phyloP scores from a whole-genome alignment of 2,113 vertebrate genomes.

The Saiga tatarica region DNA sequence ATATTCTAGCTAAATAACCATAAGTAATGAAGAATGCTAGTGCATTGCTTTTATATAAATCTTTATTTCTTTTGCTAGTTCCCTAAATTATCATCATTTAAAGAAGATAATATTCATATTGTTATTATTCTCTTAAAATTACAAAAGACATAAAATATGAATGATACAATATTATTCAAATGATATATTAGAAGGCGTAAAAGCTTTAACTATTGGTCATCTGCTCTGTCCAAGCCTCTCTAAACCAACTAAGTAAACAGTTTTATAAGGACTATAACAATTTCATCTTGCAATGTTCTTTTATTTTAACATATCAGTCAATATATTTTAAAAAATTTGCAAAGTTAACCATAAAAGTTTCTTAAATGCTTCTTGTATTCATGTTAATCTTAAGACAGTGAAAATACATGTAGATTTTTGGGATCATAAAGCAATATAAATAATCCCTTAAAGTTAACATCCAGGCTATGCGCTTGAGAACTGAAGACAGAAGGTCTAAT shows the following conservation, averaged over 20 bases:
- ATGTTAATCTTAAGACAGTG: background rate
- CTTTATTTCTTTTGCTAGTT: background rate
- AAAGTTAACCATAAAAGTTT: background rate
- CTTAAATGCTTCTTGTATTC: background rate
- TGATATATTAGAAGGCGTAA: background rate
- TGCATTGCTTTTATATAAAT: background rate
- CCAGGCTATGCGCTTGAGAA: background rate
- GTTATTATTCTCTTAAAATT: background rate
- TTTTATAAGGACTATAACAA: background rate
- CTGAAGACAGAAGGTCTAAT: background rate
- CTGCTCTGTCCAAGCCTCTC: background rate
- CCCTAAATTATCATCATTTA: background rate
- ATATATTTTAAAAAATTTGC: background rate
- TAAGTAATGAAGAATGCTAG: background rate
- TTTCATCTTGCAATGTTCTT: background rate
- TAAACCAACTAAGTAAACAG: background rate
- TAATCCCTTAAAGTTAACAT: background rate
- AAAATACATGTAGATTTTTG: background rate
- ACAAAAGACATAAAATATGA: background rate
- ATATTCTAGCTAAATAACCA: background rate
- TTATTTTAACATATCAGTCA: background rate
- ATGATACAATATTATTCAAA: background rate
- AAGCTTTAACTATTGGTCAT: background rate
- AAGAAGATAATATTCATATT: background rate
- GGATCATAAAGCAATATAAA: background rate